Evolutionary conservation across 1,140 invertebrate genomes (phyloP), one percentile per base, ranked within the genome.

Genomic region (Hypsibius dujardini): DNA sequence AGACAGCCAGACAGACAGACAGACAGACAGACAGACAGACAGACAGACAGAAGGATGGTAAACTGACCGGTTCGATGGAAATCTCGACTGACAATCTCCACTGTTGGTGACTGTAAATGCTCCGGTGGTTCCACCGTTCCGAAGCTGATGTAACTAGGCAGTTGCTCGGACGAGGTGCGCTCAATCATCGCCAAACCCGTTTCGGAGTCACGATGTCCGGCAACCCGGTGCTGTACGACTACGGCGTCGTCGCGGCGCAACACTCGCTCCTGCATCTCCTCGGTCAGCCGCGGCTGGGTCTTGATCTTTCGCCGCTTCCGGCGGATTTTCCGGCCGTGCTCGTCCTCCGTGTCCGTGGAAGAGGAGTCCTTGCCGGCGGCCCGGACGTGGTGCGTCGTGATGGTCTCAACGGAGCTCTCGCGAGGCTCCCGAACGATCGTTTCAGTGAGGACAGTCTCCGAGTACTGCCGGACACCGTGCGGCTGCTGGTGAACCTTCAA

Each of bases 81-180:
- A 56, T n/a, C 50, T 56, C 50, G 7, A n/a, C 50, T 56, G n/a
- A 56, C 0, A 56, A 56, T 56, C 50, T 56, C 50, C 7, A n/a
- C 50, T 0, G 50, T 7, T n/a, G 50, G 50, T n/a, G 50, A 56
- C 7, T 56, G 50, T 7, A 56, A 56, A 56, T n/a, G 7, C 7
- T 56, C 50, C 50, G 28, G 28, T 28, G 62, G 62, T 45, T 67
- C 62, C 12, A 67, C 12, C 3, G 12, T 12, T 3, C 62, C 62
- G 62, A 67, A 67, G 42, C 62, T 67, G 62, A 67, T 67, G 62
- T 67, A 67, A 42, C 12, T 67, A 3, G 62, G 62, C 12, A 67
- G 62, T 67, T 67, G 62, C 62, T 67, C 62, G 12, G 62, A 15
- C 12, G 12, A 15, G 12, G 62, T 15, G 12, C 62, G 62, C 42